Evolutionary conservation across 2,888 invertebrate genomes (phyloP).

Genomic region (Calliopum simillimum): DNA sequence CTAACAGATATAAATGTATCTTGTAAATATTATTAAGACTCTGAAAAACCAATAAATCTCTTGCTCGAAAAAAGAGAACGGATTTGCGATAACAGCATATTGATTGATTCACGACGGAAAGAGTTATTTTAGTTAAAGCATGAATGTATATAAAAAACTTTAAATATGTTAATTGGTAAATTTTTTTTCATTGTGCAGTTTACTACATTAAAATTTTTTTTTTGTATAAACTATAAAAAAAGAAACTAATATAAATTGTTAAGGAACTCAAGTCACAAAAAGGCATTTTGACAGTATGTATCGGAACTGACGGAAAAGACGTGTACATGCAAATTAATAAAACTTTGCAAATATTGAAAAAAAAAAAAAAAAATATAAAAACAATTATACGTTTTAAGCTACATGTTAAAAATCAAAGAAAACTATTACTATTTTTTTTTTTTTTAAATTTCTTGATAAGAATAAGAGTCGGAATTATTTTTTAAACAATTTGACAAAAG

Average conservation of each 20-base stretch:
- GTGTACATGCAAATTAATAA: not conserved
- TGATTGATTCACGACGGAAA: constrained; percentile 8
- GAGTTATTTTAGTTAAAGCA: constrained; percentile 14
- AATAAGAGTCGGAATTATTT: no score
- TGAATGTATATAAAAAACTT: constrained; percentile 23
- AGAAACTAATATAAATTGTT: constrained; percentile 23
- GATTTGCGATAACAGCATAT: not conserved
- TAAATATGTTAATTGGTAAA: constrained; percentile 11
- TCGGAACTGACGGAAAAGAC: constrained; percentile 17
- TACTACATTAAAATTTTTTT: constrained; percentile 10
- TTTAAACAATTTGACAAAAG: no score
- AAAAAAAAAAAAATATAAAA: no score
- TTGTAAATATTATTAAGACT: constrained; percentile 24
- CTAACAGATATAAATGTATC: constrained; percentile 6
- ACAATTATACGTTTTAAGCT: not conserved
- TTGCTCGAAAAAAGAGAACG: constrained; percentile 9
- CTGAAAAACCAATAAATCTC: constrained; percentile 6
- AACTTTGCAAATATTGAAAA: no score
- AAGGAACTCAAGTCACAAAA: constrained; percentile 17
- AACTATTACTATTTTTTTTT: no score
- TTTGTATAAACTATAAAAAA: constrained; percentile 39
- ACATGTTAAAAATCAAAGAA: not conserved
- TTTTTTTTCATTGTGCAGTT: constrained; percentile 7
- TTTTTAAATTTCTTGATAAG: no score
- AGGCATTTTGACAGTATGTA: constrained; percentile 48